Evolutionary conservation across 2,888 invertebrate genomes (phyloP), one percentile per base, ranked within the genome.

Genomic region (Apamea sordens): DNA sequence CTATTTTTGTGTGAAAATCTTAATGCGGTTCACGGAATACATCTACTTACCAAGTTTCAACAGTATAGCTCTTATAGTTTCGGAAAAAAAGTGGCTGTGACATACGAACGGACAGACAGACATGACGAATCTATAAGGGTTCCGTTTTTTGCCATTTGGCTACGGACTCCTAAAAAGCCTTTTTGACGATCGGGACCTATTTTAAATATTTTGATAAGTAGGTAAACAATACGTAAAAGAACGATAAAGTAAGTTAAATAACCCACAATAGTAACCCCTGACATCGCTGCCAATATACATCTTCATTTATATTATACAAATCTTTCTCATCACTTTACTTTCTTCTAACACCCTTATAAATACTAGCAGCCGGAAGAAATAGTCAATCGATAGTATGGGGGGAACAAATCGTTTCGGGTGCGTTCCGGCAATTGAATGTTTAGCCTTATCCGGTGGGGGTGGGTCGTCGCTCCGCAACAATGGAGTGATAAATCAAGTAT

Each of bases 401-500:
- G 93, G 94, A 94, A 94, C 95, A 96, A 96, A 96, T 95, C 95
- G 94, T 95, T 94, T 94, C 93, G 93, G 95, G 94, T 95, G 94
- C 94, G 94, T 95, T 94, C 95, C 95, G 95, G 94, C 95, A 95
- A 96, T 96, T 95, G 95, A 96, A 96, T 96, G 95, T 96, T 96
- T 96, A 95, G 95, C 94, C 93, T 95, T 95, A 96, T 96, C 96
- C 96, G 95, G 94, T 91, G 92, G 93, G 95, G 95, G 95, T 94
- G 94, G 95, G 94, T 94, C 94, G 94, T 92, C 94, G 94, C 93
- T 94, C 93, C 93, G 93, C 93, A 95, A 96, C 96, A 96, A 96
- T 96, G 95, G 95, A 96, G 95, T 95, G 95, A 96, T 96, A 96
- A 96, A 96, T 96, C 96, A 96, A 94, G 96, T 95, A 96, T 96